A percentile compares a stretch with the other conserved stretches of the same genome.
phyloP scores from a whole-genome alignment of 2,113 vertebrate genomes.

The Nothocercus julius region DNA sequence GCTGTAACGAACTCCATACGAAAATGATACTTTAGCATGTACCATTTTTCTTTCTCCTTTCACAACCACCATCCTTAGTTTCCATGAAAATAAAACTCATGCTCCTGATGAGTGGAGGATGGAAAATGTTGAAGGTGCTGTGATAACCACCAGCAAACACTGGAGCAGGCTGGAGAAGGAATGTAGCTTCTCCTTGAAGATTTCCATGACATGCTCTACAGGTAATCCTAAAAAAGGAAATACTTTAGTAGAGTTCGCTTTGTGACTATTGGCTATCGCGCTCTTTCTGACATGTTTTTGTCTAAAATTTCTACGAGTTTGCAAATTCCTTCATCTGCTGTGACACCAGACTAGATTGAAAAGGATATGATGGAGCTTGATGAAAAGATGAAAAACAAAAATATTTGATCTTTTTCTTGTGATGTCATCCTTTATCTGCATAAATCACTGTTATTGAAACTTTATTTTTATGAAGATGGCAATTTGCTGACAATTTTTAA shows the following conservation, averaged over 20 bases:
- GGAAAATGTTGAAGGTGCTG: not conserved
- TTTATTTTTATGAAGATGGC: not conserved
- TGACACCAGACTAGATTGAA: not conserved
- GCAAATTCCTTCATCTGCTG: not conserved
- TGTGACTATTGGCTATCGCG: not conserved
- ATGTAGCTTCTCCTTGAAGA: not conserved
- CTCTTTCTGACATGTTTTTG: not conserved
- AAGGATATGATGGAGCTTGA: not conserved
- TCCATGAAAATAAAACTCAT: not conserved
- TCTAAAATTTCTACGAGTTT: not conserved
- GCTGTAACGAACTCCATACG: not conserved
- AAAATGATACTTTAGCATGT: not conserved
- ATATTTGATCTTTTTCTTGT: not conserved
- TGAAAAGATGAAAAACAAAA: not conserved
- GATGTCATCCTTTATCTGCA: not conserved
- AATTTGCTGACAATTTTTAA: not conserved
- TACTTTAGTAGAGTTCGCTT: not conserved
- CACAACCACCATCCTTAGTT: not conserved
- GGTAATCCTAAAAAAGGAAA: not conserved
- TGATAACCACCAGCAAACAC: not conserved
- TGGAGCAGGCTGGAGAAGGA: not conserved
- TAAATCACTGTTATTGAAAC: not conserved
- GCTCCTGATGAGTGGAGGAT: not conserved
- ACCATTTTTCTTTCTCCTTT: not conserved
- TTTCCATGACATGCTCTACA: not conserved